Conservation (phyloP, 1,140 invertebrate genomes). For the Brachionus manjavacas region DNA sequence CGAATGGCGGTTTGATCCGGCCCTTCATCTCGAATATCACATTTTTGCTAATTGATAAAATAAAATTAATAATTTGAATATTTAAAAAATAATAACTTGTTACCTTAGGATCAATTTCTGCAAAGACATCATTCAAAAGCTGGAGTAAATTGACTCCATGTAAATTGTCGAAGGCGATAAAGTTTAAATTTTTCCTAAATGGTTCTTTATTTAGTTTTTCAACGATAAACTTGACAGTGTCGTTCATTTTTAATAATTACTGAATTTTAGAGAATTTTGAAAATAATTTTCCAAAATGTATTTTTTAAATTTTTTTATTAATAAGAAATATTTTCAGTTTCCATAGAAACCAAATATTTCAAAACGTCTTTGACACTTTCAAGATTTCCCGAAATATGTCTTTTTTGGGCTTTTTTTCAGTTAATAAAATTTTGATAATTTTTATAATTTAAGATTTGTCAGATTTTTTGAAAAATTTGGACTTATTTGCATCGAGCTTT, state of each 20-base stretch:
- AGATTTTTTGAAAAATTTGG: too few relatives aligned
- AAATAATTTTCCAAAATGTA: background rate
- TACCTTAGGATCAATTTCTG: constrained; percentile 64
- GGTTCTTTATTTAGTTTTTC: constrained; percentile 69
- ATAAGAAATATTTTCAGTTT: background rate
- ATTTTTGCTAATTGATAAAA: constrained; percentile 54
- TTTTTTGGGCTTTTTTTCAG: too few relatives aligned
- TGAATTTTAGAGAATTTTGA: background rate
- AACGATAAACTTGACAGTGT: constrained; percentile 74
- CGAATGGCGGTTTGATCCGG: constrained; percentile 64
- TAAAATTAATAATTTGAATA: background rate
- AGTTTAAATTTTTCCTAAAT: constrained; percentile 71
- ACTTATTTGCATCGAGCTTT: too few relatives aligned
- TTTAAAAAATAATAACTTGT: background rate
- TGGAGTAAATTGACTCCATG: constrained; percentile 70
- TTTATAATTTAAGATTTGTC: too few relatives aligned
- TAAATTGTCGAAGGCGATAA: constrained; percentile 78
- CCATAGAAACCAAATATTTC: background rate
- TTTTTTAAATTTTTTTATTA: background rate
- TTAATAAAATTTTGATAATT: too few relatives aligned
- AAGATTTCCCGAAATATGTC: background rate
- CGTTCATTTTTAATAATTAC: constrained; percentile 61
- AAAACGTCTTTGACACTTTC: background rate
- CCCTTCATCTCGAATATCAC: constrained; percentile 65
- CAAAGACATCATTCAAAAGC: constrained; percentile 66